Evolutionary conservation across 2,888 invertebrate genomes (phyloP).

Genomic region (Rhogogaster chlorosoma): DNA sequence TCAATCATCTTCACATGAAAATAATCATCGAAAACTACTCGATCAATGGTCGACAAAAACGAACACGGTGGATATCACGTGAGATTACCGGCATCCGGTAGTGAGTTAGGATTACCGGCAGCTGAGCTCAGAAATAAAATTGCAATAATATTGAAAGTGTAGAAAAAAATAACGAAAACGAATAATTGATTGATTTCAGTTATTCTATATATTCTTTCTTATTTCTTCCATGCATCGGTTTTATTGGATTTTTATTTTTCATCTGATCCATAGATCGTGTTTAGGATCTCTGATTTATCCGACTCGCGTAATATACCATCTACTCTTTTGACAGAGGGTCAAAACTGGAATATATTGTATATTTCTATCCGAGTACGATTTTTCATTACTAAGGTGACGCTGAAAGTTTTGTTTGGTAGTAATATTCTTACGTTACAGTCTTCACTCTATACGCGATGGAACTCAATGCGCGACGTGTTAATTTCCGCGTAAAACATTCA

Average conservation of each 20-base stretch:
- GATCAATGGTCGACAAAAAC: not conserved
- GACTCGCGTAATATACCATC: not conserved
- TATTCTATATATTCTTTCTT: not conserved
- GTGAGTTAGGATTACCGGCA: not conserved
- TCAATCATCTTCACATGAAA: not conserved
- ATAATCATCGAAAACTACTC: not conserved
- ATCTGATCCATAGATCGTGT: not conserved
- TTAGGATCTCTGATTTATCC: not conserved
- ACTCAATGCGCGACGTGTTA: not conserved
- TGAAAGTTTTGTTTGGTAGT: not conserved
- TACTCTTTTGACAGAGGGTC: not conserved
- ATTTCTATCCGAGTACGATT: not conserved
- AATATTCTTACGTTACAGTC: not conserved
- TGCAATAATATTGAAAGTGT: not conserved
- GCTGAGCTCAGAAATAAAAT: not conserved
- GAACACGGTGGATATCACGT: not conserved
- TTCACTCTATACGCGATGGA: not conserved
- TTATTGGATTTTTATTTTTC: not conserved
- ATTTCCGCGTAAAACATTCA: not conserved
- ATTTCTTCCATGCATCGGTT: not conserved
- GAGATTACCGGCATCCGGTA: not conserved
- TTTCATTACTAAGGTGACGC: conserved; percentile 13
- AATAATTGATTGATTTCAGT: not conserved
- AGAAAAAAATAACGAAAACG: too few relatives aligned
- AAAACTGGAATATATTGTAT: not conserved